phyloP scores from a whole-genome alignment of 1,140 invertebrate species.

The Melipona quadrifasciata region DNA sequence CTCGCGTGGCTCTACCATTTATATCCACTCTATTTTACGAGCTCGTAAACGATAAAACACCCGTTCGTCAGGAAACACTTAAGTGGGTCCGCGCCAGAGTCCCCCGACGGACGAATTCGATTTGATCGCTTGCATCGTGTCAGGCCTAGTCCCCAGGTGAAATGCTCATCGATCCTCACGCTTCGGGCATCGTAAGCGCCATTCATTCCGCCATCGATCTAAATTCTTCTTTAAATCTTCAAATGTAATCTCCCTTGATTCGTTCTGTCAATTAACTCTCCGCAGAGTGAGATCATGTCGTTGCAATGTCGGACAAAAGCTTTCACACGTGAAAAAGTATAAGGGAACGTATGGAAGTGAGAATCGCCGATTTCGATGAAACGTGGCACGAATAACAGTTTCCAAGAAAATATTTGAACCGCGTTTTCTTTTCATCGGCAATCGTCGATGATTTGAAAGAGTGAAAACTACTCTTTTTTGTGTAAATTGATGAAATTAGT shows the following conservation, averaged over 20 bases:
- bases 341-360: too few relatives aligned
- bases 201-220: neutral
- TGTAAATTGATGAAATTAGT: too few relatives aligned
- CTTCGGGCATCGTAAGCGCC: neutral
- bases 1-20: constrained; percentile 24
- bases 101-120: constrained; percentile 6
- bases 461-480: too few relatives aligned
- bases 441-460: too few relatives aligned
- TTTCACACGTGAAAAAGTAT: too few relatives aligned
- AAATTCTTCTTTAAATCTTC: neutral
- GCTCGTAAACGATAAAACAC: constrained; percentile 46
- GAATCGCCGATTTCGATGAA: too few relatives aligned
- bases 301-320: too few relatives aligned
- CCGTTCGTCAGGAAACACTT: constrained; percentile 44
- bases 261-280: neutral
- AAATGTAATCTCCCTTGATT: neutral
- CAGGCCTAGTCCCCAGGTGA: neutral
- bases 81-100: neutral
- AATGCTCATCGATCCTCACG: neutral
- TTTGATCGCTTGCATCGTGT: constrained; percentile 3
- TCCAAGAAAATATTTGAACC: too few relatives aligned
- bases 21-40: constrained; percentile 51
- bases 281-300: neutral
- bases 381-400: too few relatives aligned
- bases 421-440: too few relatives aligned